These are phyloP conservation scores for Eupithecia abbreviata DNA, from an alignment of 2,888 invertebrate species.

Conservation along the genomic window DNA sequence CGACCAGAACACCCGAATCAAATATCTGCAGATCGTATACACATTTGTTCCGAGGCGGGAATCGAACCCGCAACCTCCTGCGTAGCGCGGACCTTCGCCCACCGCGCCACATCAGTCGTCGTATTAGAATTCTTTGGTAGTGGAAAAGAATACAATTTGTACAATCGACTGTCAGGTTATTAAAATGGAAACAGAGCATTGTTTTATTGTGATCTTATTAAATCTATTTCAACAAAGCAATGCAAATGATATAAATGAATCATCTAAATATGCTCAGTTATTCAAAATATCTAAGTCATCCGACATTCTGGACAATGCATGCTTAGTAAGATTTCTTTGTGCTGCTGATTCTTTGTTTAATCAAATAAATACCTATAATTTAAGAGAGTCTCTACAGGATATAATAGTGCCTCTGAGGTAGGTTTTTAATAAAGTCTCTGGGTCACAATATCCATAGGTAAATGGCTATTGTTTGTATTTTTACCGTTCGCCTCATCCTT, in stretches of 20 bases:
- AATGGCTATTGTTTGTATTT: conserved; percentile 61
- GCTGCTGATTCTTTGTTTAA: not conserved
- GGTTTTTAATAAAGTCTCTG: not conserved
- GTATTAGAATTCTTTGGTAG: no score
- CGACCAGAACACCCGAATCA: no score
- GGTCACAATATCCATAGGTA: conserved; percentile 48
- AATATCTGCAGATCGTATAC: no score
- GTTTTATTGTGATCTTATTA: not conserved
- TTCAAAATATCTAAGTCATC: conserved; percentile 1
- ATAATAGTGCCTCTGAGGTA: not conserved
- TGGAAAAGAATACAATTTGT: not conserved
- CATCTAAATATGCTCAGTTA: not conserved
- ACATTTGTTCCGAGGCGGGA: no score
- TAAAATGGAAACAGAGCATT: not conserved
- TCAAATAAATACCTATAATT: conserved; percentile 38
- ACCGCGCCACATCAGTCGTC: no score
- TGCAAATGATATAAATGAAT: not conserved
- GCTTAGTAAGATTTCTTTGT: not conserved
- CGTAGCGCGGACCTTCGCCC: no score
- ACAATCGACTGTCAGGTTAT: not conserved
- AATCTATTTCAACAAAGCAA: not conserved
- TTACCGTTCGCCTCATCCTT: conserved; percentile 37
- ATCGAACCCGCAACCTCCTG: no score
- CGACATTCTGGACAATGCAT: not conserved
- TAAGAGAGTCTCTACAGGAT: conserved; percentile 8